Percentiles rank a stretch among this genome's conserved stretches.
phyloP scores from a whole-genome alignment of 2,113 vertebrate species.

The Hymenochirus boettgeri region DNA sequence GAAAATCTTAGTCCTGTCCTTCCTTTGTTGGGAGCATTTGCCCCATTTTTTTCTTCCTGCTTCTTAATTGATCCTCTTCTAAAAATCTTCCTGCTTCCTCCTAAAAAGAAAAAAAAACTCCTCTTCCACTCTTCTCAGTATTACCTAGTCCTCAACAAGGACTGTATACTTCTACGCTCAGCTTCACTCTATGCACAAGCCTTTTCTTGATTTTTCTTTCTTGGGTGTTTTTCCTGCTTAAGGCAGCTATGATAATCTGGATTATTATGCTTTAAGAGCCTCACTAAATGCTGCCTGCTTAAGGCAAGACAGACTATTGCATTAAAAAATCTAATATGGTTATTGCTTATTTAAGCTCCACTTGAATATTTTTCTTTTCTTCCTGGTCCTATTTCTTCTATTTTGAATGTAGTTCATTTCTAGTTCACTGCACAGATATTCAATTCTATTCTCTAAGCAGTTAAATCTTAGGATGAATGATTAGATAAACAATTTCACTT shows the following conservation, averaged over 20 bases:
- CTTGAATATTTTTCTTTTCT: not conserved
- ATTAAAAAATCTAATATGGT: not conserved
- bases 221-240: not conserved
- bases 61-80: slow-evolving; percentile 20
- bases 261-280: no score
- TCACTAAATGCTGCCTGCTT: no score
- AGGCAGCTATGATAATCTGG: not conserved
- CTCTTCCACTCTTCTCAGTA: no score
- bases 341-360: no score
- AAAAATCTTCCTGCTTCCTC: slow-evolving; percentile 18
- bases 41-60: slow-evolving; percentile 6
- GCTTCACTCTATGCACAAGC: no score
- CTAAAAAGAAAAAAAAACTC: slow-evolving; percentile 3
- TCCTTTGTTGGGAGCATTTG: not conserved
- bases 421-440: not conserved
- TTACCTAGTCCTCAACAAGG: no score
- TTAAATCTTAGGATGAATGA: no score
- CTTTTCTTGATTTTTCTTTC: not conserved
- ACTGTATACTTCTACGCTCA: not conserved
- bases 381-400: not conserved
- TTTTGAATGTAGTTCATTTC: not conserved
- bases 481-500: no score
- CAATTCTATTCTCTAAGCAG: no score
- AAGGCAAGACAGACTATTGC: not conserved
- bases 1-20: not conserved